Conservation (phyloP, 2,888 invertebrate species). For the Oasisia sp. region DNA sequence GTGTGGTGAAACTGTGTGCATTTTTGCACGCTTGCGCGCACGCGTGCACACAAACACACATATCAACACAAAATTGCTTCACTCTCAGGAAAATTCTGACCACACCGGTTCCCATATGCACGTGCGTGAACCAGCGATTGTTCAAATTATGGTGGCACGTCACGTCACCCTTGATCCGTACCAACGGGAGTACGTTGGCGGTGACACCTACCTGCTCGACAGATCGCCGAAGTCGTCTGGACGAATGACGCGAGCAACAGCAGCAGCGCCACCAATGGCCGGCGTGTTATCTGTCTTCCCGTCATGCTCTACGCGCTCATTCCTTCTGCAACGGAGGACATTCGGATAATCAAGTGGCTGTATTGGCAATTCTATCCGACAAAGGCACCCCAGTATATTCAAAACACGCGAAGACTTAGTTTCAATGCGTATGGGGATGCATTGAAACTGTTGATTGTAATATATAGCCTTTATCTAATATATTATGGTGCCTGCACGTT, state of each 20-base stretch:
- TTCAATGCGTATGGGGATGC: not conserved
- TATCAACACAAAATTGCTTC: too few relatives aligned
- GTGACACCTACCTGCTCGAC: not conserved
- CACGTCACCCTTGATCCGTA: too few relatives aligned
- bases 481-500: too few relatives aligned
- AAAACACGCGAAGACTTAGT: not conserved
- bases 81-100: too few relatives aligned
- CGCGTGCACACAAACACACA: too few relatives aligned
- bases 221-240: not conserved
- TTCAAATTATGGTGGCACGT: not conserved
- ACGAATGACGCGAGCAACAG: not conserved
- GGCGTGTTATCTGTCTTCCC: constrained; percentile 17
- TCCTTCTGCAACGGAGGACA: not conserved
- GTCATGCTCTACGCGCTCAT: not conserved
- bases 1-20: too few relatives aligned
- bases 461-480: too few relatives aligned
- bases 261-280: not conserved
- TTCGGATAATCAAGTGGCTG: not conserved
- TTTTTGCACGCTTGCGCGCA: too few relatives aligned
- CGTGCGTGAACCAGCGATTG: not conserved
- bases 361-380: not conserved
- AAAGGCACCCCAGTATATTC: not conserved
- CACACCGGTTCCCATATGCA: not conserved
- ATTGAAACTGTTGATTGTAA: not conserved
- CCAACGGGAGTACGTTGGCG: too few relatives aligned